Base-by-base conservation (phyloP, 2,888 invertebrate species). In the Spisula subtruncata region DNA sequence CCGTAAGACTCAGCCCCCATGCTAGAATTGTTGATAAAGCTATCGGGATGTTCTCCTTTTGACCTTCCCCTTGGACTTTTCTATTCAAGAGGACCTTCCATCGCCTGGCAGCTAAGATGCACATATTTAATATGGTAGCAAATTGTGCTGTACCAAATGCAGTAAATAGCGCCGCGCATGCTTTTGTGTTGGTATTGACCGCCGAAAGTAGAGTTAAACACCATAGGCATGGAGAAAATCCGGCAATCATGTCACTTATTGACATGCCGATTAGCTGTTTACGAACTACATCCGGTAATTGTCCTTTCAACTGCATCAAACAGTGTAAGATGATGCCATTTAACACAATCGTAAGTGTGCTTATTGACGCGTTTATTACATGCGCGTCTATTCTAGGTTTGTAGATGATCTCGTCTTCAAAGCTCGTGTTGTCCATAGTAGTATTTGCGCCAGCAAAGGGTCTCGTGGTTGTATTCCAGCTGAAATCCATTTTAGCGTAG, bases 221-320 rank as follows among this genome's bases (percentile, higher is more conserved):
- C 60, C 60, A 83, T 10, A 83, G 4, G 0, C 32, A 32, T 35
- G 83, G 83, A 2, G 60, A 32, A 29, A 83, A n/a, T 16, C 83
- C 83, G 18, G 83, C 56, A n/a, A 83, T n/a, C 20, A 83, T n/a
- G 60, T 83, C 83, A 29, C 83, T 83, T 1, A n/a, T 41, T 8
- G 60, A 35, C n/a, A 83, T n/a, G 41, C 83, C 35, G 20, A 0
- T 16, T 10, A 83, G n/a, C 41, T 83, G 83, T 41, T 83, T 29
- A 41, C 32, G 18, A 32, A 83, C 56, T 60, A 32, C n/a, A 35
- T 60, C 41, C 8, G 83, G n/a, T 29, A 71, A 32, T 14, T 5
- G 6, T 14, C n/a, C 29, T 14, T 29, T 16, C 25, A 25, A 4
- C 2, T 16, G 71, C 12, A 29, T n/a, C 29, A 29, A 0, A 71